Evolutionary conservation across 2,113 vertebrate species (phyloP).

Genomic region (Ptilorrhoa leucosticta): DNA sequence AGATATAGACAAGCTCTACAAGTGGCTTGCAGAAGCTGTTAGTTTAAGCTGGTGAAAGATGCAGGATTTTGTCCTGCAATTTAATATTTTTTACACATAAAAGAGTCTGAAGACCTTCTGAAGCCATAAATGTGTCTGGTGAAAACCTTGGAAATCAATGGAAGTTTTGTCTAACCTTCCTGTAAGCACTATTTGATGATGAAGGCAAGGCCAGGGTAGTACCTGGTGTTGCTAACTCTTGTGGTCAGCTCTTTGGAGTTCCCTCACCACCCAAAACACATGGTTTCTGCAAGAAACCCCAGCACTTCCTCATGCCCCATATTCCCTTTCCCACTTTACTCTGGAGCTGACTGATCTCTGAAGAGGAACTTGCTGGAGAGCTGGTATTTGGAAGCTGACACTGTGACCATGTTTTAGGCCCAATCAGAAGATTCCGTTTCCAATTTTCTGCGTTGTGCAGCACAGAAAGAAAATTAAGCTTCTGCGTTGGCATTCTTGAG

Average conservation of each 20-base stretch:
- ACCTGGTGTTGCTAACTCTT: neutral
- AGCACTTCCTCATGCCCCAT: neutral
- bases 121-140: neutral
- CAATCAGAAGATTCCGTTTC: neutral
- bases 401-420: neutral
- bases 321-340: neutral
- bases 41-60: neutral
- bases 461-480: neutral
- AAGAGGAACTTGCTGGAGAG: neutral
- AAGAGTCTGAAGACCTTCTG: neutral
- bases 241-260: neutral
- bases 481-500: neutral
- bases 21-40: neutral
- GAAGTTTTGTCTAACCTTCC: neutral
- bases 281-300: neutral
- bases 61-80: neutral
- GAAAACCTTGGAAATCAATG: neutral
- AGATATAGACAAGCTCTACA: neutral
- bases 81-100: neutral
- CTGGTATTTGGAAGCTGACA: neutral
- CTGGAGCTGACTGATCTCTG: neutral
- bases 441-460: neutral
- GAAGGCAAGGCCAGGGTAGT: neutral
- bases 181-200: neutral
- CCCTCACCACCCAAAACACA: rapidly evolving